Evolutionary conservation across 2,797 vertebrate species (phyloP), one percentile per base, ranked within the genome.

Genomic region (Molossus alvarezi): DNA sequence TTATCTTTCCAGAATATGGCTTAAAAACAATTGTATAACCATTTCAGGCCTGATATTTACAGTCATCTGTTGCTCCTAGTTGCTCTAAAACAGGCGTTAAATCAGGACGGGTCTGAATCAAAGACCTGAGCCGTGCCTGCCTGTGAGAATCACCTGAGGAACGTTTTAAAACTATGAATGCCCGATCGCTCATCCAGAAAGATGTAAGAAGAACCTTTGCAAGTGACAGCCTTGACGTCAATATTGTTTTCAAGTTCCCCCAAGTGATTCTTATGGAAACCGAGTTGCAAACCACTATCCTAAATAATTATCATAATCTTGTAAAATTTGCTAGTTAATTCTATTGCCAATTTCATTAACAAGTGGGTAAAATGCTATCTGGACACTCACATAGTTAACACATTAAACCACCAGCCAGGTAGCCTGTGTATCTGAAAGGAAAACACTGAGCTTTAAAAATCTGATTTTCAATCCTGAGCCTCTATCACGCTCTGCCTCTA

Each of bases 21-120:
- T 92, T n/a, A 81, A 77, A 95, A 95, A 79, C 60, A 75, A 87
- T 90, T 94, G 89, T 27, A 80, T 80, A 93, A 82, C 64, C 82
- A 73, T 92, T 84, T 95, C 45, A 81, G 81, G 41, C 71, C 71
- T 83, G 15, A 41, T 83, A 79, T 91, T 93, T 84, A 94, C 45
- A 87, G 33, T n/a, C 29, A 37, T 62, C 13, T 75, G 4, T 51
- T 9, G 65, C 55, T 92, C 60, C 77, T 90, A 57, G 9, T 77
- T 88, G 51, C 55, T 81, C 23, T 53, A 33, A 95, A 29, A 51
- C 18, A 87, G 48, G 9, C 57, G 76, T 80, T 87, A 79, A 93
- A 83, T 91, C 71, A 51, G 41, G 51, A n/a, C 76, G 53, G 33
- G 33, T 95, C 87, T 94, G 89, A 81, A 84, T 64, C 60, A 14